Conservation (phyloP, 1,140 invertebrate genomes). For the Drosophila leontia region DNA sequence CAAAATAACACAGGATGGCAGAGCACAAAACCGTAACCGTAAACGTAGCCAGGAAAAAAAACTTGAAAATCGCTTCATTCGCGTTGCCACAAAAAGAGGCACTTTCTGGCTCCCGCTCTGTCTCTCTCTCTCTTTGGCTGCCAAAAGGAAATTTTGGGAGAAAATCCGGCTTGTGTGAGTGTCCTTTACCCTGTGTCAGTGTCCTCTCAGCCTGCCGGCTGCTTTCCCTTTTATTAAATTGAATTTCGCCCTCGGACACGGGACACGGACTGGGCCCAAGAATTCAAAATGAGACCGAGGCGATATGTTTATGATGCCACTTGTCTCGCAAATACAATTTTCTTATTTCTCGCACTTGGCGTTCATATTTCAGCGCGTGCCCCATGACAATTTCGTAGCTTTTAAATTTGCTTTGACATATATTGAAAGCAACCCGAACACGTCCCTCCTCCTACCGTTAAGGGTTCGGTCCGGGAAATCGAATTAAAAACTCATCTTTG, state of each 20-base stretch:
- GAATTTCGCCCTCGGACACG: slow-evolving; percentile 60
- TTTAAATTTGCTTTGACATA: slow-evolving; percentile 73
- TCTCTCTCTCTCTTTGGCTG: slow-evolving; percentile 14
- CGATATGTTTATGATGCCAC: slow-evolving; percentile 64
- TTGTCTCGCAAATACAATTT: slow-evolving; percentile 72
- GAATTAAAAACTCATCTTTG: slow-evolving; percentile 80
- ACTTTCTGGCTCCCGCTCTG: slow-evolving; percentile 48
- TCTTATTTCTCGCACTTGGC: slow-evolving; percentile 47
- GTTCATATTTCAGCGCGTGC: slow-evolving; percentile 66
- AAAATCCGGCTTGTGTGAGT: slow-evolving; percentile 22
- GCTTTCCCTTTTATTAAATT: slow-evolving; percentile 64
- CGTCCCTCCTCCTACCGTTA: slow-evolving; percentile 18
- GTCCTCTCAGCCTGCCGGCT: slow-evolving; percentile 39
- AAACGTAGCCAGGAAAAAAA: slow-evolving; percentile 32
- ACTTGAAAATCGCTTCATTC: slow-evolving; percentile 51
- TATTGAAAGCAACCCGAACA: slow-evolving; percentile 29
- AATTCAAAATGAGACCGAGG: slow-evolving; percentile 48
- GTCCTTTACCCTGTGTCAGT: slow-evolving; percentile 7
- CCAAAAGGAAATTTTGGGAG: slow-evolving; percentile 28
- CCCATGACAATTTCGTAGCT: slow-evolving; percentile 49
- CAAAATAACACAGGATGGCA: slow-evolving; percentile 32
- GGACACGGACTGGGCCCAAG: slow-evolving; percentile 50
- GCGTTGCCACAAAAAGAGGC: slow-evolving; percentile 62
- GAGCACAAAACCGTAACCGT: slow-evolving; percentile 31
- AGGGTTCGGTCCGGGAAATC: slow-evolving; percentile 49